Base-by-base conservation (phyloP, 2,113 vertebrate species). In the Alectura lathami region DNA sequence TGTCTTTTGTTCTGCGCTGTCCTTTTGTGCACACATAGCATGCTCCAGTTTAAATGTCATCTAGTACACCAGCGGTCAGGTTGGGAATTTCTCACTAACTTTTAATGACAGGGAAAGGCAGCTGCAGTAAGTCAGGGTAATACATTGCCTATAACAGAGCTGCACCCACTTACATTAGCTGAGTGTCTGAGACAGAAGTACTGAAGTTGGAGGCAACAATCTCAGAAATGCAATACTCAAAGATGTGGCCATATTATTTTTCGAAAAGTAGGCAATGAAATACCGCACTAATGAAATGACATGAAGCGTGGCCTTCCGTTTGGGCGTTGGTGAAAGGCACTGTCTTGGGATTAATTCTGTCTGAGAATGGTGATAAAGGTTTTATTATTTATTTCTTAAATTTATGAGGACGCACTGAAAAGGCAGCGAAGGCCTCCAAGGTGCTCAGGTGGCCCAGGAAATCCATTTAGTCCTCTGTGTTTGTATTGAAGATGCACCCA, bases 81-180 rank as follows among this genome's bases (percentile, higher is more conserved):
- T 93, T 96, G 89, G 89, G 87, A 90, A 93, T 91, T 93, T 96
- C 93, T 90, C 69, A 40, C 90, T 79, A 96, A 90, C 80, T 88
- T 83, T 91, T 72, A n/a, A 22, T 78, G 93, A 86, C 38, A 54
- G 57, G 74, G 48, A 45, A 56, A 45, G 82, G 69, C 69, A 82
- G 81, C 84, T 95, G 86, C 92, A 89, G 56, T 8, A 85, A 56
- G 74, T 67, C 74, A 1, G 30, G 48, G 57, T 69, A 42, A 77
- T 76, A 6, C 6, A 56, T 34, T 63, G 54, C 30, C 83, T 82
- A 1, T 34, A 81, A 59, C 17, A 68, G 54, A 87, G 36, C 82
- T 69, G 18, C n/a, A 36, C 53, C 68, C 34, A 5, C 89, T 83
- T 77, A 51, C 51, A 29, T 50, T 67, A 85, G 53, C 79, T 78